A percentile compares a stretch with the other conserved stretches of the same genome.
phyloP scores from a whole-genome alignment of 1,140 invertebrate genomes.

The Xylocopa sonorina region DNA sequence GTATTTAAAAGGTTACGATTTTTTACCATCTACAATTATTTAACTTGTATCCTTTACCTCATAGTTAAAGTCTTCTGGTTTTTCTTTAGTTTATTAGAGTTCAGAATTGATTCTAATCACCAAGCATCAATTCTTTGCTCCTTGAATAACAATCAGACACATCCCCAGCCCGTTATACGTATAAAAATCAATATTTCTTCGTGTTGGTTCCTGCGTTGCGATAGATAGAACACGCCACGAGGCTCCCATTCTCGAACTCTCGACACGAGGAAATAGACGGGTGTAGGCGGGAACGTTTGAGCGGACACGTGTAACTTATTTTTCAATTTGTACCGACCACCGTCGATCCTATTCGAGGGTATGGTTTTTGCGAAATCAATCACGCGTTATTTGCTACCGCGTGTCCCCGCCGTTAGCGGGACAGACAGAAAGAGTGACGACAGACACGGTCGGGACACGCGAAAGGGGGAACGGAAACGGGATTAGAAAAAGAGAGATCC shows the following conservation, averaged over 20 bases:
- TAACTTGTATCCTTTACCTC: no score
- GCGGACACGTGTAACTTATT: conserved; percentile 75
- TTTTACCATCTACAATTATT: no score
- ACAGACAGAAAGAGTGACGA: conserved; percentile 64
- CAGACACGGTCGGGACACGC: conserved; percentile 26
- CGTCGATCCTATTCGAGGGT: conserved; percentile 50
- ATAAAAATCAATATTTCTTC: conserved; percentile 13
- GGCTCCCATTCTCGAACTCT: background rate
- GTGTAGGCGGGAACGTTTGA: conserved; percentile 16
- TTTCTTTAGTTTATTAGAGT: no score
- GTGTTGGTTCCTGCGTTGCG: background rate
- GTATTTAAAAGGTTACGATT: no score
- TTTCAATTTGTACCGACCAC: conserved; percentile 74
- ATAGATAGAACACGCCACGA: background rate
- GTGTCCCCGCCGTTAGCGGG: conserved; percentile 58
- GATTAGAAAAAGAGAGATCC: conserved; percentile 63
- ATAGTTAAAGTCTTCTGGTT: background rate
- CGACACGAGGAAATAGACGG: background rate
- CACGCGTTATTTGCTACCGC: conserved; percentile 75
- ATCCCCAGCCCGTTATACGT: no score
- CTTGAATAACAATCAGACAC: background rate
- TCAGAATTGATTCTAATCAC: background rate
- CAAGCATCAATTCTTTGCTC: background rate
- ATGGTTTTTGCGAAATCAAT: conserved; percentile 78
- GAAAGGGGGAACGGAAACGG: conserved; percentile 15